Evolutionary conservation across 2,113 vertebrate species (phyloP).

Genomic region (Chloropsis hardwickii): DNA sequence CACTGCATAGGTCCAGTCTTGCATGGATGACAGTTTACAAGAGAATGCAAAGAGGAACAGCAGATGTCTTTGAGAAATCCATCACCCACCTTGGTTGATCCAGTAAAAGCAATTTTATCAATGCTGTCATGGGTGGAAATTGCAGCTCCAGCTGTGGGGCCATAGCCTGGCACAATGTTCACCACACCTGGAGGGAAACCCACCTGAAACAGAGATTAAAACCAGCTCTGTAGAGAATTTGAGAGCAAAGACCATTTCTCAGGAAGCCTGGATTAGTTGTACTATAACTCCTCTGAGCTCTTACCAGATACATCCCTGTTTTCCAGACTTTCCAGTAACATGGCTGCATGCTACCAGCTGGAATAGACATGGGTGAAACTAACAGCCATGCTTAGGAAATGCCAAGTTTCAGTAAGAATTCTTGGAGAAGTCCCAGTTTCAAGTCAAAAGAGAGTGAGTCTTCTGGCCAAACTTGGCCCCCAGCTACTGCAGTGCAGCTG

Average conservation of each 20-base stretch:
- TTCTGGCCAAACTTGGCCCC: slow-evolving; percentile 19
- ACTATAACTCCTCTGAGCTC: neutral
- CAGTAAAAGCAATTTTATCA: slow-evolving; percentile 93
- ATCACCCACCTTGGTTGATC: slow-evolving; percentile 85
- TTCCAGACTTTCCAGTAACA: neutral
- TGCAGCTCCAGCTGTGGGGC: slow-evolving; percentile 87
- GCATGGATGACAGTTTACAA: neutral
- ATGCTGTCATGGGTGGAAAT: slow-evolving; percentile 87
- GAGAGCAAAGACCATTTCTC: neutral
- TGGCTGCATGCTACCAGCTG: slow-evolving; percentile 19
- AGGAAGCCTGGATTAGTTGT: neutral
- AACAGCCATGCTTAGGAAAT: slow-evolving; percentile 22
- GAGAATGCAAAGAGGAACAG: neutral
- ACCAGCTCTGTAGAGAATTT: neutral
- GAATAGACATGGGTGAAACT: neutral
- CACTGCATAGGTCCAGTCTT: neutral
- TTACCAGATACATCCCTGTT: neutral
- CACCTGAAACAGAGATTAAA: slow-evolving; percentile 70
- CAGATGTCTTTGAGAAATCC: neutral
- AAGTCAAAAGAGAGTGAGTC: neutral
- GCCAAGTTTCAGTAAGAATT: slow-evolving; percentile 27
- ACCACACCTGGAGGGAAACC: slow-evolving; percentile 94
- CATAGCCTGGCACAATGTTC: slow-evolving; percentile 92
- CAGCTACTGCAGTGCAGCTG: slow-evolving; percentile 33
- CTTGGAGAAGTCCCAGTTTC: slow-evolving; percentile 28